A percentile compares a stretch with the other conserved stretches of the same genome.
These are phyloP conservation scores for Mycalesis mineus DNA, from an alignment of 2,888 invertebrate species.

Conservation along the genomic window DNA sequence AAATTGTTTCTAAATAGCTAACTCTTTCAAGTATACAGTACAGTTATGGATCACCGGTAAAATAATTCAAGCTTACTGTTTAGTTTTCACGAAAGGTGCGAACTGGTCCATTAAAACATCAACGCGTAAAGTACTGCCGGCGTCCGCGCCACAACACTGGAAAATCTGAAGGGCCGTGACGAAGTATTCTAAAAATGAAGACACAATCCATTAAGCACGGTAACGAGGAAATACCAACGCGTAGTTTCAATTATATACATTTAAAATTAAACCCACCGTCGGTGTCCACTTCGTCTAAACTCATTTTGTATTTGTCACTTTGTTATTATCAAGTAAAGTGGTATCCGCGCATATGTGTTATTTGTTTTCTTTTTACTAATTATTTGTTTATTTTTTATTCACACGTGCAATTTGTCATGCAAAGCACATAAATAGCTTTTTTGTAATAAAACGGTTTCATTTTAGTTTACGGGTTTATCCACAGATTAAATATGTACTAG, in stretches of 20 bases:
- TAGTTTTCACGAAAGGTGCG: conserved; percentile 63
- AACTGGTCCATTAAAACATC: conserved; percentile 67
- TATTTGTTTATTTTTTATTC: not conserved
- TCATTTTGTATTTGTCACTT: conserved; percentile 42
- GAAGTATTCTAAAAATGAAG: conserved; percentile 60
- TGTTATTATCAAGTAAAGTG: conserved; percentile 21
- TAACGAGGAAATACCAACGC: conserved; percentile 56
- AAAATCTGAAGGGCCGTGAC: conserved; percentile 68
- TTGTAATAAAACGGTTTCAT: conserved; percentile 42
- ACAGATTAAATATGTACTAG: conserved; percentile 18
- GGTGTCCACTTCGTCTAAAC: conserved; percentile 52
- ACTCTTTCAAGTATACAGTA: not conserved
- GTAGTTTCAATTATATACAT: conserved; percentile 48
- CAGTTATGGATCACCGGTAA: not conserved
- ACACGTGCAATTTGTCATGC: conserved; percentile 30
- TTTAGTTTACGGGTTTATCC: conserved; percentile 33
- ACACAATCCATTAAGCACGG: conserved; percentile 31
- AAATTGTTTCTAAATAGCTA: not conserved
- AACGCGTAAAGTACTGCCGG: conserved; percentile 53
- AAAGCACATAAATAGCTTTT: conserved; percentile 54
- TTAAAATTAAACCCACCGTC: conserved; percentile 52
- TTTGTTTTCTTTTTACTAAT: conserved; percentile 29
- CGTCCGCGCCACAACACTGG: conserved; percentile 62
- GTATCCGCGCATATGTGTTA: conserved; percentile 40
- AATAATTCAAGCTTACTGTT: conserved; percentile 53